Evolutionary conservation across 2,797 vertebrate genomes (phyloP).

Genomic region (Xenops minutus): DNA sequence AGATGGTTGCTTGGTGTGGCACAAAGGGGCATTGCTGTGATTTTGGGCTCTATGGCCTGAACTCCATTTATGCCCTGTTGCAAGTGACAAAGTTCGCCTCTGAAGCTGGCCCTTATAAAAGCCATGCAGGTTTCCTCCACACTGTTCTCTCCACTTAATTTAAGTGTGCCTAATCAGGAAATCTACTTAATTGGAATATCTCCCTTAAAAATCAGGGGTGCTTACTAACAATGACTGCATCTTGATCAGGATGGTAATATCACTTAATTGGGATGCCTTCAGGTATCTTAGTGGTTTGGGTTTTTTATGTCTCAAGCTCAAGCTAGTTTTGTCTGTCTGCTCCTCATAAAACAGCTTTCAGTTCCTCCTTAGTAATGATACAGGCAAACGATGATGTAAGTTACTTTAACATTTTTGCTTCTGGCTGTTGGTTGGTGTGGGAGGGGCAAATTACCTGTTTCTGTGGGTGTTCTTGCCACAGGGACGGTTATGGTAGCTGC

Average conservation of each 20-base stretch:
- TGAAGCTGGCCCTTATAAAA: not conserved
- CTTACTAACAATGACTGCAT: constrained; percentile 71
- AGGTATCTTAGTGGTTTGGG: constrained; percentile 62
- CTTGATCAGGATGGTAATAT: constrained; percentile 69
- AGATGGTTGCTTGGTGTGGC: rapidly evolving
- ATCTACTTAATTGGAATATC: constrained; percentile 67
- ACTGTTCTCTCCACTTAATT: constrained; percentile 14
- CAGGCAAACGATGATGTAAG: constrained; percentile 63
- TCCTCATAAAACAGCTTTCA: constrained; percentile 67
- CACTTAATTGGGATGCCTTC: constrained; percentile 72
- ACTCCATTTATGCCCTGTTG: rapidly evolving
- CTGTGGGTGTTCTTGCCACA: constrained; percentile 71
- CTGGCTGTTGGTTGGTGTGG: constrained; percentile 63
- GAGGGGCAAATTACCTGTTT: constrained; percentile 65
- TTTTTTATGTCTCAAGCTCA: constrained; percentile 61
- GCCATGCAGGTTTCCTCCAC: not conserved
- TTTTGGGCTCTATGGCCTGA: rapidly evolving
- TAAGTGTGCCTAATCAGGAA: constrained; percentile 42
- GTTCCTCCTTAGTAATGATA: constrained; percentile 67
- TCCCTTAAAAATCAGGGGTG: constrained; percentile 46
- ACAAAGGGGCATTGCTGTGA: not conserved
- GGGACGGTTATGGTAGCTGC: not conserved
- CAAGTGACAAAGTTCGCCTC: not conserved
- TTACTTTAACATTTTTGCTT: constrained; percentile 61
- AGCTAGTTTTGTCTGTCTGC: constrained; percentile 67